Conservation (phyloP, 64 coral and sea anemone species). For the Montipora foliosa region DNA sequence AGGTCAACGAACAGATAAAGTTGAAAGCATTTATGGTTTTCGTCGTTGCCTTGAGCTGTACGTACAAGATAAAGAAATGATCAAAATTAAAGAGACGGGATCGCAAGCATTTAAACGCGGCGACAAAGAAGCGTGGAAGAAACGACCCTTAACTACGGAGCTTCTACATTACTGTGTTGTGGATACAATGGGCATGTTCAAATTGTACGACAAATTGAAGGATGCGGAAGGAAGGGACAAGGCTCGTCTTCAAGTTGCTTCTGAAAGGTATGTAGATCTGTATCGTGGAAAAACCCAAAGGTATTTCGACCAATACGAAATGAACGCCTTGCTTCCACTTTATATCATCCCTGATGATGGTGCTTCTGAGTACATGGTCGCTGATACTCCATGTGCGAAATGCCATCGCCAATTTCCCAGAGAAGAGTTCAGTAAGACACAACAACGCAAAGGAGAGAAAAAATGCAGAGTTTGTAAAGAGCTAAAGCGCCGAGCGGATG, state of each 20-base stretch:
- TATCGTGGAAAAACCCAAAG: conserved; percentile 57
- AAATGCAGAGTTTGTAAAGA: conserved; percentile 52
- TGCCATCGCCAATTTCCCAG: conserved; percentile 15
- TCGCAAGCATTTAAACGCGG: not conserved
- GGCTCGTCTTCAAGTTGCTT: conserved; percentile 60
- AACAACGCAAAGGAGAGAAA: not conserved
- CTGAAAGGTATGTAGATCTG: conserved; percentile 72
- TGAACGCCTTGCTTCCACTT: conserved; percentile 33
- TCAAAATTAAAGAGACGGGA: conserved; percentile 48
- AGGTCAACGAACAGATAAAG: conserved; percentile 13
- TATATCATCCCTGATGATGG: conserved; percentile 42
- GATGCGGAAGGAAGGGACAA: conserved; percentile 20
- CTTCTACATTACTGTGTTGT: conserved; percentile 54
- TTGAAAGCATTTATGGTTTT: conserved; percentile 64
- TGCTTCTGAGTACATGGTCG: not conserved
- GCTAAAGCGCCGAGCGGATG: conserved; percentile 29
- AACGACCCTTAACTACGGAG: conserved; percentile 21
- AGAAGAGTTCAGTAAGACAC: conserved; percentile 40
- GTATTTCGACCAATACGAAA: conserved; percentile 67
- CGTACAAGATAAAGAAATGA: conserved; percentile 40
- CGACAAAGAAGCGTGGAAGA: conserved; percentile 22
- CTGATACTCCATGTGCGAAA: not conserved
- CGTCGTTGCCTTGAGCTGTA: conserved; percentile 57
- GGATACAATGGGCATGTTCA: conserved; percentile 67
- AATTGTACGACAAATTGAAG: conserved; percentile 60